phyloP scores from a whole-genome alignment of 2,888 invertebrate genomes.

The Chrysolina oricalcia region DNA sequence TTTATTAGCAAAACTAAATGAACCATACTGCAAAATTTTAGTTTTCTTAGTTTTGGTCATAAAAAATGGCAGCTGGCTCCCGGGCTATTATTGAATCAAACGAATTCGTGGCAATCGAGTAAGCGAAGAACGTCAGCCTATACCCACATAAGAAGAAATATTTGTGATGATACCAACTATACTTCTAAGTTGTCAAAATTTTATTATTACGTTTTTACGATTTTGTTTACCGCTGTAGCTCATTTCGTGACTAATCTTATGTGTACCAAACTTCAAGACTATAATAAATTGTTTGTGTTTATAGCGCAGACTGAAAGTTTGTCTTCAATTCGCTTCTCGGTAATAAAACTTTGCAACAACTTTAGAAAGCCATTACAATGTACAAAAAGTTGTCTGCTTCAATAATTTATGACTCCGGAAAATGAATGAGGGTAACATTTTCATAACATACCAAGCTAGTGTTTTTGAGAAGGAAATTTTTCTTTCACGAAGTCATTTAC shows the following conservation, averaged over 20 bases:
- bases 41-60: too few relatives aligned
- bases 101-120: too few relatives aligned
- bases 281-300: slow-evolving; percentile 48
- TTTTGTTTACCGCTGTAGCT: neutral
- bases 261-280: slow-evolving; percentile 36
- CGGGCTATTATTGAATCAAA: too few relatives aligned
- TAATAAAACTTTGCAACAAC: slow-evolving; percentile 35
- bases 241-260: slow-evolving; percentile 28
- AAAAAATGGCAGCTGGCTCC: too few relatives aligned
- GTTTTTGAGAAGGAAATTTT: neutral
- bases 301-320: slow-evolving; percentile 33
- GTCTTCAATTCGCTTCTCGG: slow-evolving; percentile 29
- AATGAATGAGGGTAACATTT: slow-evolving; percentile 8
- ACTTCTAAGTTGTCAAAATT: neutral
- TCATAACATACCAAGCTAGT: neutral
- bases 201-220: neutral
- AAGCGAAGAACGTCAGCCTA: too few relatives aligned
- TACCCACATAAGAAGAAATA: too few relatives aligned
- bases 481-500: neutral
- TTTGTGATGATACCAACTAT: neutral
- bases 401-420: slow-evolving; percentile 24
- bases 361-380: slow-evolving; percentile 26
- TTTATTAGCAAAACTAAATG: too few relatives aligned
- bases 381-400: slow-evolving; percentile 32
- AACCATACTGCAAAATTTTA: too few relatives aligned